Conservation (phyloP, 2,113 vertebrate species). For the Ammodytes marinus region DNA sequence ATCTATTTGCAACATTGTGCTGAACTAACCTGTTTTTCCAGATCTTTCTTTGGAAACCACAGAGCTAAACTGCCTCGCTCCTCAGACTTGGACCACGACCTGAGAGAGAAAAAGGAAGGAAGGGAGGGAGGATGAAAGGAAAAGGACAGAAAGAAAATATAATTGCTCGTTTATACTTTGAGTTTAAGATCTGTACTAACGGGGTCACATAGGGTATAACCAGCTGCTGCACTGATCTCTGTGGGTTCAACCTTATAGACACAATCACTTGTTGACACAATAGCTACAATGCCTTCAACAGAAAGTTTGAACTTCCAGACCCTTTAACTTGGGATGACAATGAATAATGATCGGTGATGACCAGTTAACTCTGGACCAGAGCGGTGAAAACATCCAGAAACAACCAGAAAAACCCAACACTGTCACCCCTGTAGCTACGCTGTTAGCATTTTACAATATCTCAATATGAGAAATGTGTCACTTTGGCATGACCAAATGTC, state of each 20-base stretch:
- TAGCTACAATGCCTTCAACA: not conserved
- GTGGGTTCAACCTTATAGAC: not conserved
- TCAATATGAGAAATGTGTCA: not conserved
- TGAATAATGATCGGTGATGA: no score
- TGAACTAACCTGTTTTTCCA: constrained; percentile 93
- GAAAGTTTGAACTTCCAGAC: not conserved
- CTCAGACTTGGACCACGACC: constrained; percentile 92
- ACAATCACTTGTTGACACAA: constrained; percentile 3
- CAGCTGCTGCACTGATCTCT: not conserved
- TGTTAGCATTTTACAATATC: not conserved
- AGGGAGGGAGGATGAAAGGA: not conserved
- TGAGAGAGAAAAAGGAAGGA: constrained; percentile 60
- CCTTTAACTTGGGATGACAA: not conserved
- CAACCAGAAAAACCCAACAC: not conserved
- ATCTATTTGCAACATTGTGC: not conserved
- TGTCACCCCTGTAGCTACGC: not conserved
- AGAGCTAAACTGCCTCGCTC: constrained; percentile 89
- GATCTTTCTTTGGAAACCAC: constrained; percentile 91
- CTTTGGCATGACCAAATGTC: not conserved
- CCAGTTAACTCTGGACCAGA: not conserved
- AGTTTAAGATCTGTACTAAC: not conserved
- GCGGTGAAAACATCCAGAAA: not conserved
- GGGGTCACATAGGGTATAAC: not conserved
- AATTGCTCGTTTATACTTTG: not conserved
- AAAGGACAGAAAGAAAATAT: not conserved